These are phyloP conservation scores for Heliconius aoede DNA, from an alignment of 2,888 invertebrate genomes.

Conservation along the genomic window DNA sequence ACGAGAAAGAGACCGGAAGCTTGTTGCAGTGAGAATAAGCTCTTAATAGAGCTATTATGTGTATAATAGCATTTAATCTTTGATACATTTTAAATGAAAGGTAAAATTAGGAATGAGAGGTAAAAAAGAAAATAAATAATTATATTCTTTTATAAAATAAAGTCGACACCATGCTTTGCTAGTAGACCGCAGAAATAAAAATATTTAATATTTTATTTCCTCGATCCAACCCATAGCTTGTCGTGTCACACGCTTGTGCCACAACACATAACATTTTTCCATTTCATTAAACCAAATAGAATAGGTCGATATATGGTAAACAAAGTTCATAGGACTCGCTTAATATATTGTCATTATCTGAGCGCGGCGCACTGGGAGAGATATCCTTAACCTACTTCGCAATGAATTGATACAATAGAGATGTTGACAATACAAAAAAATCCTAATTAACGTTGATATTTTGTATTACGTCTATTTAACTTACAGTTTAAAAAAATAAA, in stretches of 20 bases:
- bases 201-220: too few species aligned
- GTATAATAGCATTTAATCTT: not conserved
- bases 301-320: not conserved
- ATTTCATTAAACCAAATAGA: not conserved
- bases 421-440: not conserved
- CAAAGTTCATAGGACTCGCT: constrained; percentile 6
- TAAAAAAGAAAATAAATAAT: too few species aligned
- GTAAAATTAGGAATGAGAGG: too few species aligned
- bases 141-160: too few species aligned
- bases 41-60: constrained; percentile 7
- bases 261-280: not conserved
- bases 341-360: constrained; percentile 28
- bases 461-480: not conserved
- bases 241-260: too few species aligned
- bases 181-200: too few species aligned
- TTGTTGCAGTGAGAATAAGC: constrained; percentile 13
- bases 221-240: too few species aligned
- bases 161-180: too few species aligned
- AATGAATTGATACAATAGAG: constrained; percentile 32
- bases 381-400: constrained; percentile 42
- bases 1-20: not conserved
- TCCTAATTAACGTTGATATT: not conserved
- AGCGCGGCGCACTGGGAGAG: constrained; percentile 23
- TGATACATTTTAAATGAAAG: not conserved
- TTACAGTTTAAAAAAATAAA: too few species aligned